Conservation (phyloP, 2,888 invertebrate genomes). For the Caenorhabditis imperialis region DNA sequence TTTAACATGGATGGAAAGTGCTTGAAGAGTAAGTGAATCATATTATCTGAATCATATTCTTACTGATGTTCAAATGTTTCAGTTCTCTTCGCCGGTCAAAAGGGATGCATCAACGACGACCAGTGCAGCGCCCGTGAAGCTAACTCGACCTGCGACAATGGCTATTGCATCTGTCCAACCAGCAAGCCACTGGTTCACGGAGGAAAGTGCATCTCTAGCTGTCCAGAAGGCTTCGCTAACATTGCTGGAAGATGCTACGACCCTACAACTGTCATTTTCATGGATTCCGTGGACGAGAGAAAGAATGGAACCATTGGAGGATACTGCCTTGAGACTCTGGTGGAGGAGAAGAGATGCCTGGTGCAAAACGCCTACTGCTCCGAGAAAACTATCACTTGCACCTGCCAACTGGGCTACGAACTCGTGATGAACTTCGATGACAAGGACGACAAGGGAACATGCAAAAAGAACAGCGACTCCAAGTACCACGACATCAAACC, state of each 20-base stretch:
- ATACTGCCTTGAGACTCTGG: slow-evolving; percentile 75
- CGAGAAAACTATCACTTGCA: slow-evolving; percentile 74
- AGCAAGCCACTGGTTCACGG: slow-evolving; percentile 72
- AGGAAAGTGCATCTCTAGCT: slow-evolving; percentile 71
- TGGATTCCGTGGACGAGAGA: slow-evolving; percentile 78
- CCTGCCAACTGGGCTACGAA: slow-evolving; percentile 75
- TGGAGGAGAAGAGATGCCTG: slow-evolving; percentile 73
- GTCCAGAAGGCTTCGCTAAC: slow-evolving; percentile 77
- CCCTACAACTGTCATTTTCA: slow-evolving; percentile 77
- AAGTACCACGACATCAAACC: slow-evolving; percentile 60
- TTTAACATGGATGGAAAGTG: slow-evolving; percentile 69
- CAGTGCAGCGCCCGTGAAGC: slow-evolving; percentile 72
- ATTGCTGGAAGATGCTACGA: slow-evolving; percentile 77
- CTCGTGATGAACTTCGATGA: slow-evolving; percentile 75
- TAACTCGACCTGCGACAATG: slow-evolving; percentile 72
- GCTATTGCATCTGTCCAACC: slow-evolving; percentile 75
- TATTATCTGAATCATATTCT: background rate
- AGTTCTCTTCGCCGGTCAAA: slow-evolving; percentile 77
- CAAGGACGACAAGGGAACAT: slow-evolving; percentile 71
- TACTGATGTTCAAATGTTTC: slow-evolving; percentile 14
- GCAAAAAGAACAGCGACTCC: slow-evolving; percentile 62
- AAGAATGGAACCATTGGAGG: slow-evolving; percentile 77
- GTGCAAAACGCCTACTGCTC: slow-evolving; percentile 76
- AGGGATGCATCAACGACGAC: slow-evolving; percentile 74
- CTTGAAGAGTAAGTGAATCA: slow-evolving; percentile 58